Percentiles rank a stretch among this genome's conserved stretches.
phyloP scores from a whole-genome alignment of 1,140 invertebrate genomes.

The Drosophila miranda region DNA sequence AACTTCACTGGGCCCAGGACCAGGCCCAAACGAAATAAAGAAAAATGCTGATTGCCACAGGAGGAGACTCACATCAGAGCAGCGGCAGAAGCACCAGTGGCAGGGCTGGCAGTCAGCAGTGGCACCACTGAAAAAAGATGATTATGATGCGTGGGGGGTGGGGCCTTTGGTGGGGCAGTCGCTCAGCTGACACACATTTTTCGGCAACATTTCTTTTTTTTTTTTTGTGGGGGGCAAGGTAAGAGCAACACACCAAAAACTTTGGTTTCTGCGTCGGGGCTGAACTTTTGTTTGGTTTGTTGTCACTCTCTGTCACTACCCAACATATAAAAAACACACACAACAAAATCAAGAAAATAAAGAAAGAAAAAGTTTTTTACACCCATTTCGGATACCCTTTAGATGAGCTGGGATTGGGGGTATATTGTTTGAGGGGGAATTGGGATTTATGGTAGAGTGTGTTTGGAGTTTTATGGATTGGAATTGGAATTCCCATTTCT shows the following conservation, averaged over 20 bases:
- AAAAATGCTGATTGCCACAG: conserved; percentile 69
- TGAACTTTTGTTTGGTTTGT: conserved; percentile 72
- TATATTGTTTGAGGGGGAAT: too few relatives aligned
- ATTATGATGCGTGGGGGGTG: conserved; percentile 60
- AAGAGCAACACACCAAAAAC: conserved; percentile 43
- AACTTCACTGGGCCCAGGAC: conserved; percentile 35
- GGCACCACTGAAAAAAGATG: conserved; percentile 45
- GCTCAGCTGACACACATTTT: conserved; percentile 70
- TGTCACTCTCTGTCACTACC: conserved; percentile 67
- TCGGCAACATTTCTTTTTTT: too few relatives aligned
- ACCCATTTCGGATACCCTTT: conserved; percentile 20
- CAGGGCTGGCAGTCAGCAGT: too few relatives aligned
- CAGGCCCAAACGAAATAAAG: conserved; percentile 56
- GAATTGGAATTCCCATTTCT: too few relatives aligned
- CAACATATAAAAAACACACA: conserved; percentile 30
- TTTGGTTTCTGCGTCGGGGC: conserved; percentile 26
- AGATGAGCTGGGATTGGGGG: too few relatives aligned
- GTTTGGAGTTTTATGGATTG: too few relatives aligned
- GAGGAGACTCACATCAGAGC: conserved; percentile 16
- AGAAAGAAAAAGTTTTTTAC: conserved; percentile 41
- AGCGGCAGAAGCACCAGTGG: conserved; percentile 19
- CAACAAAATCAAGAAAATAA: conserved; percentile 6
- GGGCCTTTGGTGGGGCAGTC: conserved; percentile 6
- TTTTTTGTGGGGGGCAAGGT: conserved; percentile 56
- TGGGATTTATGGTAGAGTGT: too few relatives aligned